A percentile compares a stretch with the other conserved stretches of the same genome.
Evolutionary conservation across 2,888 invertebrate genomes (phyloP).

Genomic region (Ormyrus thymus): DNA sequence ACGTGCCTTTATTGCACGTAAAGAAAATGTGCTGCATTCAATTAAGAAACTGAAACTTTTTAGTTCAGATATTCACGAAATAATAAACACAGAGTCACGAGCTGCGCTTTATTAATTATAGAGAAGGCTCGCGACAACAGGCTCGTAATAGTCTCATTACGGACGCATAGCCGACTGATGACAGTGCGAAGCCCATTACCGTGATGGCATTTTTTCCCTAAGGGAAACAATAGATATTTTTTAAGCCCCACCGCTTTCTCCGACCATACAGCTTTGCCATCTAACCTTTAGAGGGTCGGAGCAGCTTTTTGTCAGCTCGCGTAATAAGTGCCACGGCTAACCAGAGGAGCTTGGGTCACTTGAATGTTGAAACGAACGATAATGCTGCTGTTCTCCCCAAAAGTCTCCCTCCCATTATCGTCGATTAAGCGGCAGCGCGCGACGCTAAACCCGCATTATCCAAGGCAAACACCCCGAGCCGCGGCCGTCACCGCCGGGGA

Average conservation of each 20-base stretch:
- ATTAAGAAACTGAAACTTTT: too few relatives aligned
- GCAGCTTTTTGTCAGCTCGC: too few relatives aligned
- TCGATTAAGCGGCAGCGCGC: background rate
- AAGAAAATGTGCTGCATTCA: too few relatives aligned
- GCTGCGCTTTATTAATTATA: background rate
- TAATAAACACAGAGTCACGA: background rate
- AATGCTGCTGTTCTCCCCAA: too few relatives aligned
- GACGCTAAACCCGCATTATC: background rate
- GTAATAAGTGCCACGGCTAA: too few relatives aligned
- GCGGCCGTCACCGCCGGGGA: too few relatives aligned
- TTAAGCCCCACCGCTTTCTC: conserved; percentile 30
- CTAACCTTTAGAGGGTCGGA: too few relatives aligned
- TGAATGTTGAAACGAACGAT: too few relatives aligned
- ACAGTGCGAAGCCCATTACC: conserved; percentile 23
- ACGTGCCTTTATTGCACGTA: background rate
- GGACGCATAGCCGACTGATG: background rate
- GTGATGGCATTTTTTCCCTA: background rate
- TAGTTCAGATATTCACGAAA: too few relatives aligned
- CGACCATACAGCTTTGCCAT: background rate
- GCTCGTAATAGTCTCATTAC: conserved; percentile 43
- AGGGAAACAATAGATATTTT: conserved; percentile 33
- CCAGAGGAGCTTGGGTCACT: too few relatives aligned
- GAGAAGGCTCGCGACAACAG: background rate
- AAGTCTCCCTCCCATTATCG: too few relatives aligned
- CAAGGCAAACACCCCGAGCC: too few relatives aligned